Evolutionary conservation across 2,888 invertebrate genomes (phyloP), one percentile per base, ranked within the genome.

Genomic region (Torymus aiolomorphi): DNA sequence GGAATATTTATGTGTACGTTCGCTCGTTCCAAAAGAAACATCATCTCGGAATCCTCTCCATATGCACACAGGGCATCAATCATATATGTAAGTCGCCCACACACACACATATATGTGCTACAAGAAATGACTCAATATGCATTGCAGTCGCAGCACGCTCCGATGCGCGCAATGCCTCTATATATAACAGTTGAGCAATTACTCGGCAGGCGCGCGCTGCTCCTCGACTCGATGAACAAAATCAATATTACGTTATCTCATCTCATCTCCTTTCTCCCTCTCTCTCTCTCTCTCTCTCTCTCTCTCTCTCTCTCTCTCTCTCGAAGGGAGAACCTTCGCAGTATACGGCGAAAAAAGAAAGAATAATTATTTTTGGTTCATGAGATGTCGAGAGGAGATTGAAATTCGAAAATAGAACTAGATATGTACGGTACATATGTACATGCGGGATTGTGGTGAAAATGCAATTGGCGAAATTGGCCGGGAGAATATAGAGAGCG

Each of bases 61-160:
- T 16, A 14, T 63, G 13, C 66, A 49, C 42, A 51, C 57, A 18
- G 14, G 51, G 49, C 69, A 78, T 78, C 73, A 73, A 69, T 73
- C 67, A 78, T 62, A 31, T 31, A 31, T 61, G 66, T 52, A 18
- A 16, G 54, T 51, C 52, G n/a, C 12, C 16, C 16, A 8, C 52
- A 31, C 49, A 24, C 24, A 24, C 3, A 24, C 8, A 24, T 14
- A 49, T 54, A 56, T 56, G 56, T 52, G 59, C 52, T 31, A 78
- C 72, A 61, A 72, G 67, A 56, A 62, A 78, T 78, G 73, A 65
- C 67, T 73, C 78, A 56, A 78, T 73, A 73, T 67, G 67, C 73
- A 78, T 67, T 73, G 67, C 73, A 31, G 2, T 31, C 4, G 62
- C 62, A 24, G 42, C 49, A 67, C 54, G 61, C 54, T 72, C 67